phyloP scores from a whole-genome alignment of 2,888 invertebrate genomes.

The Himalopsyche anomala region DNA sequence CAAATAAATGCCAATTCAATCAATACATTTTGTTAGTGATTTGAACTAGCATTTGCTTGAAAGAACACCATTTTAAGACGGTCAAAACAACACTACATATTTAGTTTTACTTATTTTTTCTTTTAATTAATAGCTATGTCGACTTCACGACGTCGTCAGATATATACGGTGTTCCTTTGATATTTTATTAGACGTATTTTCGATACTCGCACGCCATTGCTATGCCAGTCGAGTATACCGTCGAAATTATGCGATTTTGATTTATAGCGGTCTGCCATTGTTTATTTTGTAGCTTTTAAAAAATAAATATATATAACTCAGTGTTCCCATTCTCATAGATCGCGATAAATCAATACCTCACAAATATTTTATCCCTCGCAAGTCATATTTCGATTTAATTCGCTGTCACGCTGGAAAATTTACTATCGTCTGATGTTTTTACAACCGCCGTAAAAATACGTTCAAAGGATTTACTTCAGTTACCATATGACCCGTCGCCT shows the following conservation, averaged over 20 bases:
- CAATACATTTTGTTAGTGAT: too few relatives aligned
- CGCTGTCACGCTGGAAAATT: background rate
- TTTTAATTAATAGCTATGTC: too few relatives aligned
- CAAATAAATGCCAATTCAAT: too few relatives aligned
- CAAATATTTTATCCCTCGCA: background rate
- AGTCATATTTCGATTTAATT: conserved; percentile 7
- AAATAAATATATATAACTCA: background rate
- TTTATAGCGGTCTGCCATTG: conserved; percentile 1
- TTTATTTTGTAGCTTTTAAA: conserved; percentile 21
- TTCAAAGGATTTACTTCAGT: background rate
- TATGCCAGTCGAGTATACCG: background rate
- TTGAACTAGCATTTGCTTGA: too few relatives aligned
- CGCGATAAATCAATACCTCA: conserved; percentile 14
- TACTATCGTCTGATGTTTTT: background rate
- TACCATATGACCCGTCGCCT: too few relatives aligned
- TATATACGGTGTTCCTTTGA: too few relatives aligned
- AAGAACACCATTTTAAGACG: too few relatives aligned
- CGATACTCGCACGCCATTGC: too few relatives aligned
- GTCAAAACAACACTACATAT: too few relatives aligned
- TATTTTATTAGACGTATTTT: too few relatives aligned
- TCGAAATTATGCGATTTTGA: background rate
- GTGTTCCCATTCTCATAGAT: conserved; percentile 12
- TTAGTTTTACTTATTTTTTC: too few relatives aligned
- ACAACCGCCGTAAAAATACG: background rate
- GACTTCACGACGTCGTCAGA: too few relatives aligned